phyloP scores from a whole-genome alignment of 2,113 vertebrate species.

The Phodopus roborovskii region DNA sequence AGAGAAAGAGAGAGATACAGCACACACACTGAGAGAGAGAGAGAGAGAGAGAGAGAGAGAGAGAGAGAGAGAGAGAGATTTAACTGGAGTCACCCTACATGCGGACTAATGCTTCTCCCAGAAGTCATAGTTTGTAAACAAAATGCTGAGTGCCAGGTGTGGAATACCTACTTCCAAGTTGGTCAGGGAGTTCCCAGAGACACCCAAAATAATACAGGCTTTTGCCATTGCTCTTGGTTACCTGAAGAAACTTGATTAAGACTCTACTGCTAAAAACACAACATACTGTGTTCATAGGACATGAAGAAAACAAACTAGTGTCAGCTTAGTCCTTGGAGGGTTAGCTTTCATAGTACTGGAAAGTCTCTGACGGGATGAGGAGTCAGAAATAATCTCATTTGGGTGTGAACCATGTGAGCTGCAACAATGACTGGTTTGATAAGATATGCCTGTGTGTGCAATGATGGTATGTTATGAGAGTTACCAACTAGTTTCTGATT shows the following conservation, averaged over 20 bases:
- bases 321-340: neutral
- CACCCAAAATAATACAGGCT: neutral
- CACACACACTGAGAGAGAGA: too few relatives aligned
- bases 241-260: neutral
- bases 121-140: neutral
- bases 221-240: neutral
- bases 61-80: neutral
- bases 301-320: too few relatives aligned
- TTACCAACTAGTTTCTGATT: neutral
- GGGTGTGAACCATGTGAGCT: neutral
- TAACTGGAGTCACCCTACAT: neutral
- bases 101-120: neutral
- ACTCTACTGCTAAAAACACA: neutral
- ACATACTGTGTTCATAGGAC: neutral
- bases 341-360: neutral
- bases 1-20: neutral
- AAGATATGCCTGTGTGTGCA: neutral
- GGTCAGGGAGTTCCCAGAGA: neutral
- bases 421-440: neutral
- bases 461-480: neutral
- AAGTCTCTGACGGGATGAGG: neutral
- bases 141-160: neutral
- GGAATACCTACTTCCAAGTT: neutral
- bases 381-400: neutral
- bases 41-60: neutral